Evolutionary conservation across 2,888 invertebrate genomes (phyloP).

Genomic region (Scaptomyza parva): DNA sequence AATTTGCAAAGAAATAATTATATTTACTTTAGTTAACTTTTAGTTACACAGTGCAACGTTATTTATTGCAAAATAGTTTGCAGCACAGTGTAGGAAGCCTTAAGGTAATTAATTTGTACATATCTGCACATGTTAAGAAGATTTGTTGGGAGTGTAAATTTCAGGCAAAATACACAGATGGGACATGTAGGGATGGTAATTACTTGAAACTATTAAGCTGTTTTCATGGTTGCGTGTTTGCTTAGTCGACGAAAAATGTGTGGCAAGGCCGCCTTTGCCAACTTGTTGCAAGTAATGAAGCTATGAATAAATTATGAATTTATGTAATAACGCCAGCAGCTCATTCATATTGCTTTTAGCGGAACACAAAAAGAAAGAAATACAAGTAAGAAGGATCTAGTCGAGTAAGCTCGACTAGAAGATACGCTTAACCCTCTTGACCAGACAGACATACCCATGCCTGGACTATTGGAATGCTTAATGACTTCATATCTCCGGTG

Average conservation of each 20-base stretch:
- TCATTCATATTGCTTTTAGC: constrained; percentile 51
- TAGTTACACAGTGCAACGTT: constrained; percentile 23
- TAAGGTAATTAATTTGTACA: constrained; percentile 23
- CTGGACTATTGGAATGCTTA: too few species aligned
- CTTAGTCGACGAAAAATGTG: constrained; percentile 1
- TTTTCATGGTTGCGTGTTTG: constrained; percentile 14
- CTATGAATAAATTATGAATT: constrained; percentile 63
- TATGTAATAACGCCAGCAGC: constrained; percentile 49
- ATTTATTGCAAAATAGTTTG: not conserved
- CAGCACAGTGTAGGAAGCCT: not conserved
- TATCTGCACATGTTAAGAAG: constrained; percentile 1
- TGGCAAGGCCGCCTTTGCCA: constrained; percentile 16
- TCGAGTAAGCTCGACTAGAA: too few species aligned
- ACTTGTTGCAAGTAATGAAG: constrained; percentile 24
- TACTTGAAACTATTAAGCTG: constrained; percentile 5
- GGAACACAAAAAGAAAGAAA: too few species aligned
- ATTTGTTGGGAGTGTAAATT: not conserved
- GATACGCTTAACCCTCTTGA: too few species aligned
- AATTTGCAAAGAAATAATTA: constrained; percentile 1
- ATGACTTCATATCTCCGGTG: too few species aligned
- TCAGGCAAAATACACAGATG: not conserved
- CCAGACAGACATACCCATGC: too few species aligned
- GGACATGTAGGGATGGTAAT: not conserved
- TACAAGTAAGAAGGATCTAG: too few species aligned
- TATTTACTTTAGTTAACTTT: constrained; percentile 6